Evolutionary conservation across 2,888 invertebrate species (phyloP).

Genomic region (Cyaniris semiargus): DNA sequence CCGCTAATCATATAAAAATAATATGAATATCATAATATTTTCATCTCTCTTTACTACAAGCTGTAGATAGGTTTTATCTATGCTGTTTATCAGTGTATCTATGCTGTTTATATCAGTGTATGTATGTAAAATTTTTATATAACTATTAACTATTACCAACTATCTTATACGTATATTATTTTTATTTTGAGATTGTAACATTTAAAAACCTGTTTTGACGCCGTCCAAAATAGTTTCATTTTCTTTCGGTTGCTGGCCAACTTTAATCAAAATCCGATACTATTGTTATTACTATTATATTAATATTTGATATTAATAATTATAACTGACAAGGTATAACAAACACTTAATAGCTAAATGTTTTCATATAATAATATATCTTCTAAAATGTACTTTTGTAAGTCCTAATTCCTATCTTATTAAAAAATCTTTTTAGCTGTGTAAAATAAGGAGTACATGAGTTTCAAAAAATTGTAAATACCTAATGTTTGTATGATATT

Average conservation of each 20-base stretch:
- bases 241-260: background rate
- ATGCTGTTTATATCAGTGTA: no score
- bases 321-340: background rate
- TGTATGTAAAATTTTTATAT: no score
- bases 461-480: background rate
- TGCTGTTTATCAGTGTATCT: background rate
- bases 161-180: background rate
- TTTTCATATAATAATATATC: background rate
- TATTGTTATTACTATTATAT: background rate
- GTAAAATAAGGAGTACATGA: background rate
- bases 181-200: background rate
- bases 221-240: slow-evolving; percentile 24
- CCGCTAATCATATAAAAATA: background rate
- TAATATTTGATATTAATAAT: background rate
- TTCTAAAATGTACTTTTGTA: background rate
- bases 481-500: slow-evolving; percentile 5
- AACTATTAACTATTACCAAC: no score
- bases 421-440: background rate
- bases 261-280: background rate
- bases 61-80: background rate
- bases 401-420: background rate
- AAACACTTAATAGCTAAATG: background rate
- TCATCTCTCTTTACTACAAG: background rate
- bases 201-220: slow-evolving; percentile 7
- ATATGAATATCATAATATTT: background rate